phyloP scores from a whole-genome alignment of 2,113 vertebrate genomes.

The Prunella fulvescens region DNA sequence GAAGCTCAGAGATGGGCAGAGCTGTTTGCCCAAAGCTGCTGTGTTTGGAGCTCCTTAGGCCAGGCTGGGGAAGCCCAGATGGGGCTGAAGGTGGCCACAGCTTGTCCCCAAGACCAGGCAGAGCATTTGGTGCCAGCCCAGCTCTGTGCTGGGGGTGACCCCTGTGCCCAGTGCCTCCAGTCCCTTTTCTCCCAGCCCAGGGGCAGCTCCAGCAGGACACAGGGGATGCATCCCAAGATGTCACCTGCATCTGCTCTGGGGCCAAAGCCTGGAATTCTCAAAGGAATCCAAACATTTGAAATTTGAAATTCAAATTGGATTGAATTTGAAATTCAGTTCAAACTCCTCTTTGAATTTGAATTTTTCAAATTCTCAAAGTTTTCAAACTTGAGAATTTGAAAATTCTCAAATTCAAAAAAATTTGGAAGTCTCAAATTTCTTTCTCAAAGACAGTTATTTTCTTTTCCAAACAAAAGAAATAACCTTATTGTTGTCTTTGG shows the following conservation, averaged over 20 bases:
- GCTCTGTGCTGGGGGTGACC: neutral
- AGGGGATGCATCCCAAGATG: fast-evolving
- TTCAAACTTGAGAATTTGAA: neutral
- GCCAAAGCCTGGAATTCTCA: neutral
- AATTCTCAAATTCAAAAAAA: neutral
- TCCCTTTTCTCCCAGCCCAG: neutral
- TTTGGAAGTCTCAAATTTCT: neutral
- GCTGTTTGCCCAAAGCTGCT: neutral
- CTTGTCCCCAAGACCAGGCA: neutral
- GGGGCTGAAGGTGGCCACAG: neutral
- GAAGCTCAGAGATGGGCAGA: neutral
- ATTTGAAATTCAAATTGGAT: neutral
- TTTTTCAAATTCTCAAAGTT: neutral
- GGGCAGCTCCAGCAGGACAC: fast-evolving
- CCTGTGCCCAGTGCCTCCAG: neutral
- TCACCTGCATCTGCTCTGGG: neutral
- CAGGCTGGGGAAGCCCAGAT: neutral
- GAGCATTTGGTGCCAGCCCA: fast-evolving
- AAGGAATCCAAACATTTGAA: neutral
- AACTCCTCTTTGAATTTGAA: neutral
- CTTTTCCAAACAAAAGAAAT: neutral
- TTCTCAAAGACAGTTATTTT: neutral
- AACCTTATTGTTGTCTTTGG: neutral
- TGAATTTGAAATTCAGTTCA: neutral
- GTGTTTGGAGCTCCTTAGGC: neutral